Conservation (phyloP, 2,113 vertebrate species). For the Ovis aries region ARS-UI_Ramb_v3.0 NC_056064.1:9937001-9937500, state of each 20-base stretch:
- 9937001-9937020: background rate
- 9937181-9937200: background rate
- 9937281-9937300: background rate
- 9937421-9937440: background rate
- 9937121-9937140: background rate
- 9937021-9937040: background rate
- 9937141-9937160: background rate
- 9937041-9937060: background rate
- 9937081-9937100: background rate
- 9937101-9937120: background rate
- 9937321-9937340: background rate
- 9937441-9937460: background rate
- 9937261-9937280: background rate
- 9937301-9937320: background rate
- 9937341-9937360: background rate
- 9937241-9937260: background rate
- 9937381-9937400: background rate
- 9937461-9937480: background rate
- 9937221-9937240: background rate
- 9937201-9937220: background rate
- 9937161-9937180: background rate
- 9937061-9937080: background rate
- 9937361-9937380: background rate
- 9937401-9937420: background rate
- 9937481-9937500: background rate